Evolutionary conservation across 2,113 vertebrate species (phyloP).

Genomic region (Eurypyga helias): DNA sequence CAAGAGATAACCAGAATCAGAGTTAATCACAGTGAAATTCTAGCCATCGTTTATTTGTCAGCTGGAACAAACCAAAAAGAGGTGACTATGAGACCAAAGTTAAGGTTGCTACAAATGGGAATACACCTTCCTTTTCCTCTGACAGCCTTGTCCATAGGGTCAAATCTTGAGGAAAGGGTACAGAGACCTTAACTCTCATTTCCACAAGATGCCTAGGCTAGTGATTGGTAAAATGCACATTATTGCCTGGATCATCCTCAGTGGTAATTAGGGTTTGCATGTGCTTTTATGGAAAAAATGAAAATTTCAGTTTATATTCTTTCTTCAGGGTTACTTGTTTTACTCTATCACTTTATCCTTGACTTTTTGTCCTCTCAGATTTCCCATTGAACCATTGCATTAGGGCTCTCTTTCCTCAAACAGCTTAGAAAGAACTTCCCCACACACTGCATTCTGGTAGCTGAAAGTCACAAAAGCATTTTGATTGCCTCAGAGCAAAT

Average conservation of each 20-base stretch:
- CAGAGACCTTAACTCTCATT: neutral
- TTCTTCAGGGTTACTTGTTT: neutral
- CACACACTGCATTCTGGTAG: neutral
- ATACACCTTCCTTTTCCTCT: neutral
- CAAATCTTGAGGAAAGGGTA: neutral
- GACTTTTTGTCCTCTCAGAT: neutral
- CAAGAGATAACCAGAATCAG: neutral
- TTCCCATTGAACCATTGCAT: neutral
- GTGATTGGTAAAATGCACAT: neutral
- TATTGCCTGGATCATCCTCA: neutral
- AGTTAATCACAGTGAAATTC: neutral
- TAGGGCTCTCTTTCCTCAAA: neutral
- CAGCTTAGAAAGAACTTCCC: neutral
- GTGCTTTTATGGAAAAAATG: neutral
- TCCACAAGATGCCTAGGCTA: neutral
- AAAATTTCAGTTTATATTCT: neutral
- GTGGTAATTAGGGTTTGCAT: neutral
- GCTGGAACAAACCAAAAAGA: neutral
- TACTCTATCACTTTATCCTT: neutral
- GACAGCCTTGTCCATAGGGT: neutral
- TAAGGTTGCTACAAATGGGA: neutral
- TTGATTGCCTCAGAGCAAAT: neutral
- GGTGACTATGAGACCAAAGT: neutral
- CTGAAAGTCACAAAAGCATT: neutral
- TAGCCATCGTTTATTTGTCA: neutral